Percentiles rank a stretch among this genome's conserved stretches.
Evolutionary conservation across 2,113 vertebrate genomes (phyloP).

Genomic region (Chaetops frenatus): DNA sequence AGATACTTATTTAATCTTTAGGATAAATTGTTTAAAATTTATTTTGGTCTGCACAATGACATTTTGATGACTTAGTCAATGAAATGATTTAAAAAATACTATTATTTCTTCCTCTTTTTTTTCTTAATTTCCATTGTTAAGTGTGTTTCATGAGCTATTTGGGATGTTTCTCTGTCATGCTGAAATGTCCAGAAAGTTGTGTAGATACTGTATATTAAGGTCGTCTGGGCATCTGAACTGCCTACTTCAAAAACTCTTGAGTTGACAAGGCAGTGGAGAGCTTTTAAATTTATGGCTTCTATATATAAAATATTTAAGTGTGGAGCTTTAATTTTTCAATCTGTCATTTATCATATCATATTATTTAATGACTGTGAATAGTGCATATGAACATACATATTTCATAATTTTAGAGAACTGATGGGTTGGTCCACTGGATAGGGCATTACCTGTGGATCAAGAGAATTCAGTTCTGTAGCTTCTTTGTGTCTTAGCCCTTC

Average conservation of each 20-base stretch:
- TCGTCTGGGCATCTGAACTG: not conserved
- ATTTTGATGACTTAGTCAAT: not conserved
- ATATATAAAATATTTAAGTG: not conserved
- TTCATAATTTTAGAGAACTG: not conserved
- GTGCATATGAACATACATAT: not conserved
- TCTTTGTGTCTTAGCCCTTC: not conserved
- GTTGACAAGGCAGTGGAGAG: not conserved
- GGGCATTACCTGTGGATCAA: not conserved
- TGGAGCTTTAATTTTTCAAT: not conserved
- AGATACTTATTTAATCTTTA: not conserved
- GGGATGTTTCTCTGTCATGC: not conserved
- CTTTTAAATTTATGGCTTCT: not conserved
- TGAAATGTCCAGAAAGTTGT: not conserved
- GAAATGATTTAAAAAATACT: not conserved
- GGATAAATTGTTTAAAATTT: not conserved
- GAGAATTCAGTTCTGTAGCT: not conserved
- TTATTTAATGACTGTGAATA: not conserved
- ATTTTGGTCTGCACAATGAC: not conserved
- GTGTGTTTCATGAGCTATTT: not conserved
- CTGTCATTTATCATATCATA: not conserved
- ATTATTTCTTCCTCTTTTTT: not conserved
- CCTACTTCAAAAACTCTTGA: not conserved
- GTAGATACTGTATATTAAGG: not conserved
- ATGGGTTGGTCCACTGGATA: not conserved
- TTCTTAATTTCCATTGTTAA: not conserved